Percentiles rank a stretch among this genome's conserved stretches.
Conservation (phyloP, 64 coral and sea anemone species). For the Acropora tenuis region DNA sequence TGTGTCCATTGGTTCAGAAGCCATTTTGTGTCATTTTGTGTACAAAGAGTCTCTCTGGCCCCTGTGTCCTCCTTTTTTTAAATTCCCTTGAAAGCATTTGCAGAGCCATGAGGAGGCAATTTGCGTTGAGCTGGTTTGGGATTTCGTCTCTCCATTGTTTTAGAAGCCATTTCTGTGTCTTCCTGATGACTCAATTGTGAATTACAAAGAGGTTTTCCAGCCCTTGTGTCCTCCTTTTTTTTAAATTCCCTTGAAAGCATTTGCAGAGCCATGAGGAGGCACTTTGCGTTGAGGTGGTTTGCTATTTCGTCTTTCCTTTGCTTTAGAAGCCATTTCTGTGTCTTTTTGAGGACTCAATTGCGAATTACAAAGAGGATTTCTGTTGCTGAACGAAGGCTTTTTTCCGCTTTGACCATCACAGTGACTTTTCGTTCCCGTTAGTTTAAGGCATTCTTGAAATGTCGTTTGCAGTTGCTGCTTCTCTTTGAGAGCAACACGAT, state of each 20-base stretch:
- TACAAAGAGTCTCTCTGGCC: no score
- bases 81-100: no score
- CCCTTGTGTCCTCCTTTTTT: slow-evolving; percentile 3
- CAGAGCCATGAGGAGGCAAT: no score
- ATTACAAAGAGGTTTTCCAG: not conserved
- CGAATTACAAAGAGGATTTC: not conserved
- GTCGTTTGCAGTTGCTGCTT: slow-evolving; percentile 17
- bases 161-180: no score
- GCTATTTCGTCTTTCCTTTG: not conserved
- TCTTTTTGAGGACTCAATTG: not conserved
- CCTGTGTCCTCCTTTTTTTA: no score
- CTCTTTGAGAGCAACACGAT: slow-evolving; percentile 21
- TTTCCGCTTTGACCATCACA: slow-evolving; percentile 21
- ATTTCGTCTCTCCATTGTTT: no score
- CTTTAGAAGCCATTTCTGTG: not conserved
- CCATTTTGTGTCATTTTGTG: no score
- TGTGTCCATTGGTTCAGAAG: no score
- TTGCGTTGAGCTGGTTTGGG: no score
- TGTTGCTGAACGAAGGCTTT: not conserved
- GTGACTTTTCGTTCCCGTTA: slow-evolving; percentile 1
- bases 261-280: not conserved
- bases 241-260: slow-evolving; percentile 1
- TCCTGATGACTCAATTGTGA: no score
- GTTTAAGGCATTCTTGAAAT: slow-evolving; percentile 20
- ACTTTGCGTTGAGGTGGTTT: slow-evolving; percentile 4